A percentile compares a stretch with the other conserved stretches of the same genome.
Conservation (phyloP, 1,140 invertebrate species). For the Metopolophium dirhodum region DNA sequence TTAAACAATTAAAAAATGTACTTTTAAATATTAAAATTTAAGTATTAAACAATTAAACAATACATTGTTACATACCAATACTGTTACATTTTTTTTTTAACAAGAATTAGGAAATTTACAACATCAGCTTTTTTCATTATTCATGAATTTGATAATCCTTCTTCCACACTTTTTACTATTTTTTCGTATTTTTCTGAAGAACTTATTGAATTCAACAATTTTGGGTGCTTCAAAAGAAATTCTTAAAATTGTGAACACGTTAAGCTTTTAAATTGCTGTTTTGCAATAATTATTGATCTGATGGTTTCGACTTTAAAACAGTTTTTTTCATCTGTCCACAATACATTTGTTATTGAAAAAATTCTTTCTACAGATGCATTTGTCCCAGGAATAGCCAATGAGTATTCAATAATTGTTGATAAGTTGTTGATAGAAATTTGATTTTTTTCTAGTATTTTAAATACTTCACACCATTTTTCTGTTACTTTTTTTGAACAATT, state of each 20-base stretch:
- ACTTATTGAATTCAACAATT: too few relatives aligned
- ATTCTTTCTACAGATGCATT: not conserved
- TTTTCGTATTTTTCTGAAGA: too few relatives aligned
- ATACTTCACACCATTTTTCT: slow-evolving; percentile 27
- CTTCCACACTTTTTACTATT: too few relatives aligned
- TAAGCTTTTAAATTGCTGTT: slow-evolving; percentile 32
- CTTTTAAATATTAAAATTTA: too few relatives aligned
- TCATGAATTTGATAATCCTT: too few relatives aligned
- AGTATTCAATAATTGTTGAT: slow-evolving; percentile 8
- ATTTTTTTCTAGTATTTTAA: slow-evolving; percentile 25
- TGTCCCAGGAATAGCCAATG: not conserved
- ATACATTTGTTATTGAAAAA: slow-evolving; percentile 24
- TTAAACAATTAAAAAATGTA: too few relatives aligned
- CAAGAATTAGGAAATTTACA: too few relatives aligned
- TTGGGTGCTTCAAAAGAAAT: slow-evolving; percentile 33
- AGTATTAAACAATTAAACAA: too few relatives aligned
- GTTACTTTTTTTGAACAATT: slow-evolving; percentile 26
- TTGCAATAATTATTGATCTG: not conserved
- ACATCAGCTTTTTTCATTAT: too few relatives aligned
- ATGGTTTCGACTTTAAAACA: not conserved
- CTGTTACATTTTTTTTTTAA: too few relatives aligned
- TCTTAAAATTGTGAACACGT: slow-evolving; percentile 22
- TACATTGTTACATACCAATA: too few relatives aligned
- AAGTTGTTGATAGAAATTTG: slow-evolving; percentile 11
- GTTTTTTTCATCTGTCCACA: not conserved